Base-by-base conservation (phyloP, 1,140 invertebrate species). In the Micrasema longulum region DNA sequence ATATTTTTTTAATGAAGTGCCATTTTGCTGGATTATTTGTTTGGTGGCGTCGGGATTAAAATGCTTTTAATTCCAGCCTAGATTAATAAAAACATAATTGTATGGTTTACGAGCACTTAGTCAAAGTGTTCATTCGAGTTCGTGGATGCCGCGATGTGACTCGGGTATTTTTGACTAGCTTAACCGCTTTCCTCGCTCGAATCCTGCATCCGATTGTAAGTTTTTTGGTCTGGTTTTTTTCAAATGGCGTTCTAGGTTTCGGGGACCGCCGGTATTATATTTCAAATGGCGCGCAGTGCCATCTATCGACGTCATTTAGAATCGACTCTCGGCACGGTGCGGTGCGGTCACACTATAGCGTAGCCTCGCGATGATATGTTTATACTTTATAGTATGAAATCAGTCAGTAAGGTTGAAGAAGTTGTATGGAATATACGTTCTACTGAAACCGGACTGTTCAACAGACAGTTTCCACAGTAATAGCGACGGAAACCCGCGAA, bases 341-440 rank as follows among this genome's bases (percentile, higher is more conserved):
- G 68, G 31, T n/a, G n/a, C n/a, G n/a, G n/a, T 55, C 68, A 26
- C 31, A 38, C 38, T 43, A 12, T 18, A 18, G 50, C 26, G 20
- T 36, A 63, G 41, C 18, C 57, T 63, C 11, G 57, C 57, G 63
- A 57, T 70, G 70, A 72, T 62, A 55, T 72, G 70, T 76, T 76
- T 76, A 76, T 76, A 71, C 55, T n/a, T n/a, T n/a, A n/a, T n/a
- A n/a, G n/a, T 67, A 50, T 43, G 65, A 43, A 41, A 43, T 47
- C 73, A 75, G 41, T 72, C 74, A 76, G 74, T 76, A 55, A 70
- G 47, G 36, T 60, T 22, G 47, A 67, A 70, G 74, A 76, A 48
- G 55, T 64, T 66, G 74, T 62, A 57, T 68, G 31, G 73, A 45
- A 26, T 45, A 67, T 71, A 75, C 73, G 73, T 64, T 18, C 64